A percentile compares a stretch with the other conserved stretches of the same genome.
Conservation (phyloP, 2,113 vertebrate genomes). For the Balaenoptera acutorostrata region DNA sequence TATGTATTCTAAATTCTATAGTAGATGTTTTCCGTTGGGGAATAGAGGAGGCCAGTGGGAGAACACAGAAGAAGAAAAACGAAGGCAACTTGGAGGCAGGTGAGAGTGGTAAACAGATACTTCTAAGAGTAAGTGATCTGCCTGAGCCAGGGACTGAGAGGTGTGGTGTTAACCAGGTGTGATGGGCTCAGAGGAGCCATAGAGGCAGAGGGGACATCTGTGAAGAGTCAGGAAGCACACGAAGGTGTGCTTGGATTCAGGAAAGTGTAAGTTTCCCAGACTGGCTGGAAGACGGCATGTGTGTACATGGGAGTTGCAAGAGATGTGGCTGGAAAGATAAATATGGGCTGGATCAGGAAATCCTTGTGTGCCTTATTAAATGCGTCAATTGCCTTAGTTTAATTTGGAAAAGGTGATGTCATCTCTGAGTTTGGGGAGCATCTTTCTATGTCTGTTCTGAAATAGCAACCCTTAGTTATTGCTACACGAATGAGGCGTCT, state of each 20-base stretch:
- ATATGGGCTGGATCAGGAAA: not conserved
- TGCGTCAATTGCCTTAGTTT: not conserved
- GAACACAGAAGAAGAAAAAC: not conserved
- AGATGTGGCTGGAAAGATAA: not conserved
- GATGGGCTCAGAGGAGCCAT: not conserved
- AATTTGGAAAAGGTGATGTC: not conserved
- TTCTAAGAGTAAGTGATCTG: not conserved
- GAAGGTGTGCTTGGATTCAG: not conserved
- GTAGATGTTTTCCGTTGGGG: not conserved
- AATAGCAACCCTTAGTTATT: not conserved
- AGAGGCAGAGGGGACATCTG: not conserved
- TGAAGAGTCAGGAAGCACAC: not conserved
- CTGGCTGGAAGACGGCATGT: not conserved
- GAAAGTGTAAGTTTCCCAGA: not conserved
- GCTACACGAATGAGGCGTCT: not conserved
- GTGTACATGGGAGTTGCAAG: not conserved
- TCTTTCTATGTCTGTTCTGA: not conserved
- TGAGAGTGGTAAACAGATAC: not conserved
- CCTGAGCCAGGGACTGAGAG: not conserved
- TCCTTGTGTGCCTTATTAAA: not conserved
- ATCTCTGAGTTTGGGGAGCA: not conserved
- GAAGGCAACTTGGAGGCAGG: not conserved
- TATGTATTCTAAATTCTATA: not conserved
- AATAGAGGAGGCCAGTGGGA: not conserved
- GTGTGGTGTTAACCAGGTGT: not conserved